These are phyloP conservation scores for Apteryx mantelli DNA, from an alignment of 2,113 vertebrate genomes.

Conservation along the genomic window DNA sequence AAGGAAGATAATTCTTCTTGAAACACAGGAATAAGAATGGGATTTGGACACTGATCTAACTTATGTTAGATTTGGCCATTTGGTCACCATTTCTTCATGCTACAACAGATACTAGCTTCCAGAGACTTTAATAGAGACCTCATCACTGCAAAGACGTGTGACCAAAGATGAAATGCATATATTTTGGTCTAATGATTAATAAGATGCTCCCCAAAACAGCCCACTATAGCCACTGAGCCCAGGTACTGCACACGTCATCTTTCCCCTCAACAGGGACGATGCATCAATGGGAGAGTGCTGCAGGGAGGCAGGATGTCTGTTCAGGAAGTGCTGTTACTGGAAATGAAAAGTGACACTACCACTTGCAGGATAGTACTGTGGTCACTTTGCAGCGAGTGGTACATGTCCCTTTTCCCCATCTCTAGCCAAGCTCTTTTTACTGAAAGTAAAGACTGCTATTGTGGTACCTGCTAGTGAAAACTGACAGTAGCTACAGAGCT, in stretches of 20 bases:
- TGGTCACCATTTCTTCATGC: background rate
- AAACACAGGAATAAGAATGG: background rate
- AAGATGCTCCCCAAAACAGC: background rate
- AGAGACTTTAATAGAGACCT: background rate
- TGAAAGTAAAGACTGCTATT: rapidly evolving
- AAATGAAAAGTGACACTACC: background rate
- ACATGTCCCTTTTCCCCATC: background rate
- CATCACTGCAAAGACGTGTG: rapidly evolving
- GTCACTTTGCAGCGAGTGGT: background rate
- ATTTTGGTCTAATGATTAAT: background rate
- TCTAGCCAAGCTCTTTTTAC: background rate
- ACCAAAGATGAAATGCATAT: background rate
- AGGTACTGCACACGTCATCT: rapidly evolving
- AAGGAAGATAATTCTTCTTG: background rate
- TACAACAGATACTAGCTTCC: rapidly evolving
- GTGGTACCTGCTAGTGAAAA: background rate
- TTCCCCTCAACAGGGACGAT: rapidly evolving
- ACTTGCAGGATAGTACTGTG: background rate
- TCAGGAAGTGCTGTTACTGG: background rate
- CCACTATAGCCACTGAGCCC: background rate
- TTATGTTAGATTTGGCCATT: background rate
- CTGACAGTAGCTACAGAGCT: background rate
- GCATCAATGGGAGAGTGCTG: background rate
- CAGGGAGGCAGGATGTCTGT: background rate
- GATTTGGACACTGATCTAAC: background rate